Base-by-base conservation (phyloP, 2,797 vertebrate genomes). In the Amniataba percoides region DNA sequence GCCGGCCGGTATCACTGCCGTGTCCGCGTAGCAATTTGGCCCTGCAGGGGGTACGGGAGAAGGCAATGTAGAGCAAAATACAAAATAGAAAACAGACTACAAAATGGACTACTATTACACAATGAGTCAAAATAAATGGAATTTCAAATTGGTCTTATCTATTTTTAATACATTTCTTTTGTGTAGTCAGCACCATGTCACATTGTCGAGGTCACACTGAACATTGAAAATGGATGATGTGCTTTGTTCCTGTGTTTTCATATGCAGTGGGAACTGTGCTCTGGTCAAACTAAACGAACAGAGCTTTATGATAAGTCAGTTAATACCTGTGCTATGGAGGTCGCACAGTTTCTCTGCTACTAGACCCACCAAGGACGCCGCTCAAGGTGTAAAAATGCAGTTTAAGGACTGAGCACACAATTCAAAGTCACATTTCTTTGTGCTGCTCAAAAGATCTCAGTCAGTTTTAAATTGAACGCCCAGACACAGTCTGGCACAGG, bases 11-110 rank as follows among this genome's bases (percentile, higher is more conserved):
- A 99, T 99, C 75, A 99, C 97, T 1, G 94, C 91, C 0, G 96
- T 97, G 92, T 99, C 97, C 7, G 97, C 98, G 79, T 98, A 99
- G 94, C 98, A 99, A 92, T 99, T 99, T 0, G 98, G 98, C 67
- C 98, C 98, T 99, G 89, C 57, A 89, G 62, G 76, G 43, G 63
- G 53, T 31, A 74, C 31, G 34, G 69, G 15, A 70, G 60, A 53
- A 80, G 42, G 40, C 31, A 74, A 57, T 36, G 15, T 57, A 36
- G 13, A 43, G 58, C n/a, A 34, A 55, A 52, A 51, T 2, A 5
- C n/a, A 39, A 55, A 49, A 53, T 2, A 7, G 18, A 46, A 65
- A 79, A 74, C 19, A 25, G 59, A n/a, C 18, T 31, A 31, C 27
- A 31, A 31, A 31, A 31, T 5, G 27, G 27, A 31, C 27, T 31